Base-by-base conservation (phyloP, 1,140 invertebrate genomes). In the Atta cephalotes region DNA sequence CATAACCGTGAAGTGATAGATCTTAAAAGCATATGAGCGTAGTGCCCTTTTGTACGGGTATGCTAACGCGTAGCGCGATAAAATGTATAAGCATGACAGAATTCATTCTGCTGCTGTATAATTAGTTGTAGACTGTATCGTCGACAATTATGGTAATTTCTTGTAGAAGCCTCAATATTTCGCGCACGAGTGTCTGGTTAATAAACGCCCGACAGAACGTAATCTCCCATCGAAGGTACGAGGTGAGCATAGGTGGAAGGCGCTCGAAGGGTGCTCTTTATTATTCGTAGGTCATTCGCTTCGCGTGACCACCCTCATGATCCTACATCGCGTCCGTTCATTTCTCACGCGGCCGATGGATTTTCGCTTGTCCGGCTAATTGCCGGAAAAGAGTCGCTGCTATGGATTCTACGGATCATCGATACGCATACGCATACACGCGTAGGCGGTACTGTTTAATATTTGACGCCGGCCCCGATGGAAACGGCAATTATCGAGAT, bases 401-500 rank as follows among this genome's bases (percentile, higher is more conserved):
- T 81, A 70, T 90, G 90, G 82, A 89, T 80, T 77, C 85, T 28
- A 74, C 65, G 66, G 88, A 85, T 86, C 88, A 91, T 91, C 86
- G 90, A 90, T 89, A 82, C 91, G 88, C 81, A 84, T 85, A 76
- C 66, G 86, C 63, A 82, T 84, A 88, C 78, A 79, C 66, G 81
- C 62, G 86, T 68, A 91, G 85, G 87, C 88, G 90, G 84, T 85
- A 86, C 89, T 88, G 88, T 92, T 92, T 92, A 92, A 92, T 93
- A 92, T 92, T 92, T 92, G 91, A 92, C 91, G 89, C 89, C 89
- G 68, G 49, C 90, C 82, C 82, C 87, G 90, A 92, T 93, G 88
- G 91, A 93, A 93, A 93, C 87, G 92, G 92, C 90, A 92, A 93
- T 93, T 93, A 93, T 93, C 88, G 87, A 92, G 92, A 93, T 93